Base-by-base conservation (phyloP, 2,888 invertebrate genomes). In the Salpingus planirostris region DNA sequence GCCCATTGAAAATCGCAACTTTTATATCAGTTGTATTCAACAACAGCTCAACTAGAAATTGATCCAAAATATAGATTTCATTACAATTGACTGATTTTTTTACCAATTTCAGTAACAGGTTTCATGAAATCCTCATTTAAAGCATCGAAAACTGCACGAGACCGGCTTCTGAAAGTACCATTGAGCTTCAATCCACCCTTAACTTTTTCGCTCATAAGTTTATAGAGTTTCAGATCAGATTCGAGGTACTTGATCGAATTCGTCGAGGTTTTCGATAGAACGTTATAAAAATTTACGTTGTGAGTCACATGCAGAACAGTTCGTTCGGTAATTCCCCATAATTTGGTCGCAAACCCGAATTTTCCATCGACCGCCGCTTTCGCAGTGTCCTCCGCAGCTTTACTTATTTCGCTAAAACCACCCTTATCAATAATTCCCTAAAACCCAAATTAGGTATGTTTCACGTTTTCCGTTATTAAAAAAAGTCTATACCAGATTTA, bases 1-100 rank as follows among this genome's bases (percentile, higher is more conserved):
- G 87, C 15, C 86, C 88, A 43, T 77, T 82, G 54, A 80, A 80
- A 11, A 87, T 79, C 15, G 72, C 72, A 1, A 87, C 70, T 29
- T 75, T 71, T 11, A 87, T 64, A 29, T 73, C 65, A 1, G 84
- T 83, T 46, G 72, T 72, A 45, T 79, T 78, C 12, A 87, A 62
- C 8, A 86, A 63, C 34, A 67, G 63, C 53, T 82, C 80, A 51
- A 87, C 86, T 10, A 23, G 5, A 23, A 18, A 18, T n/a, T n/a
- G n/a, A 23, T 23, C 4, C 5, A 23, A 6, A 5, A 8, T 23
- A 5, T 10, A 11, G 11, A 11, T 11, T 10, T 23, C 11, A 23
- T 23, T 5, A 10, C 5, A 5, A 8, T 8, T 11, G 5, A 23
- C 5, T 7, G 13, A 34, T 35, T 25, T 8, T 38, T 38, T 43